Conservation (phyloP, 2,888 invertebrate genomes). For the Temnothorax ravouxi region DNA sequence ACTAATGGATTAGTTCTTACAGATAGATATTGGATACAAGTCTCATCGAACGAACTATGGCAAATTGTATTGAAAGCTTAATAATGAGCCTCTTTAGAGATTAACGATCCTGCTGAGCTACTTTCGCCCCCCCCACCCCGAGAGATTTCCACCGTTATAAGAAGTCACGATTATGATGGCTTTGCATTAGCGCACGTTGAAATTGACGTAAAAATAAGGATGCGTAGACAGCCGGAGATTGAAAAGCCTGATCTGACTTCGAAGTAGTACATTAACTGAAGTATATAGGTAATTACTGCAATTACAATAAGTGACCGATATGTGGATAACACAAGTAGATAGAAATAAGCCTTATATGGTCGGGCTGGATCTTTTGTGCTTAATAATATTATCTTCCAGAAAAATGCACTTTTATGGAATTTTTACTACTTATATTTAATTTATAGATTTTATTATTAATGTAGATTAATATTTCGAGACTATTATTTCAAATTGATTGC, state of each 20-base stretch:
- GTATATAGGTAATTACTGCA: background rate
- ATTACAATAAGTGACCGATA: background rate
- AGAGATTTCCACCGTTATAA: conserved; percentile 18
- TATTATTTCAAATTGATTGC: background rate
- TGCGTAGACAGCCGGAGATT: background rate
- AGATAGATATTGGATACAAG: conserved; percentile 31
- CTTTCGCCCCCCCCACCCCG: background rate
- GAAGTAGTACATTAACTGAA: conserved; percentile 21
- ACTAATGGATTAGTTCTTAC: conserved; percentile 20
- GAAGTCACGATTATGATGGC: conserved; percentile 3
- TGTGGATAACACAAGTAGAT: no score
- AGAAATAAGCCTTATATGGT: no score
- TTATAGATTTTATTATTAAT: conserved; percentile 1
- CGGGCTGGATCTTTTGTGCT: no score
- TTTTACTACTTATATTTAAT: background rate
- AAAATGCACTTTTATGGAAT: no score
- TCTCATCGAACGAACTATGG: conserved; percentile 4
- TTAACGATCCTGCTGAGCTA: conserved; percentile 29
- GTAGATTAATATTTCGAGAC: background rate
- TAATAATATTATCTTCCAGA: no score
- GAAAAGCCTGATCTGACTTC: background rate
- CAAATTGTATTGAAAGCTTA: conserved; percentile 53
- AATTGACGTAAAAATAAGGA: conserved; percentile 4
- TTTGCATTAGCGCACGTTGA: conserved; percentile 28
- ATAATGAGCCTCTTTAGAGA: conserved; percentile 54